Evolutionary conservation across 2,113 vertebrate genomes (phyloP).

Genomic region (Lepus europaeus): DNA sequence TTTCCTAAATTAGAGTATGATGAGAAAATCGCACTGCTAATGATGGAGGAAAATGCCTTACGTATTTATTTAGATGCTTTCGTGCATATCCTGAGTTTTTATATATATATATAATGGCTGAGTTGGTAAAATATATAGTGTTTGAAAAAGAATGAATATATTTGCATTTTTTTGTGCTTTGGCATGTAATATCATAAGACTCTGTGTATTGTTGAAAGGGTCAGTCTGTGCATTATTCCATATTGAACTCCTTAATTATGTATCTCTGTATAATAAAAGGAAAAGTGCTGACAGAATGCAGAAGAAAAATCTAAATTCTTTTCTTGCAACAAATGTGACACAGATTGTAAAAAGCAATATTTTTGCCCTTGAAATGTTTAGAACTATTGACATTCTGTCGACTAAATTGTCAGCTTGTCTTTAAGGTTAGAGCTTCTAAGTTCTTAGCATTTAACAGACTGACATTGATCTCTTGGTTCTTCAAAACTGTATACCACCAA

Average conservation of each 20-base stretch:
- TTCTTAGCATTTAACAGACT: conserved; percentile 88
- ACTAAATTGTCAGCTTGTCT: conserved; percentile 88
- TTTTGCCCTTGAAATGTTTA: conserved; percentile 95
- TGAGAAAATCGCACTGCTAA: conserved; percentile 36
- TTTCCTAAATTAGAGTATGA: not conserved
- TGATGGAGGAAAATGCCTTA: conserved; percentile 3
- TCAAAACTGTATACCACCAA: conserved; percentile 79
- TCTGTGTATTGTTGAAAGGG: conserved; percentile 52
- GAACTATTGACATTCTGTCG: conserved; percentile 91
- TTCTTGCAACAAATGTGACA: conserved; percentile 95
- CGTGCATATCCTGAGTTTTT: conserved; percentile 36
- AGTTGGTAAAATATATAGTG: conserved; percentile 42
- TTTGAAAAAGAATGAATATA: conserved; percentile 63
- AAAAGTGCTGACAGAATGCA: conserved; percentile 94
- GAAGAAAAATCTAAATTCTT: conserved; percentile 93
- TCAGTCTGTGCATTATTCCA: conserved; percentile 62
- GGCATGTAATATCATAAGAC: conserved; percentile 53
- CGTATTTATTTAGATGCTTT: conserved; percentile 29
- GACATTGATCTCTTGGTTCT: conserved; percentile 88
- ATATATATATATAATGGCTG: conserved; percentile 55
- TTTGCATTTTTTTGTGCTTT: not conserved
- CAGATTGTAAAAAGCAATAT: conserved; percentile 94
- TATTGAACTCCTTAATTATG: conserved; percentile 82
- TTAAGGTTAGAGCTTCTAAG: conserved; percentile 85
- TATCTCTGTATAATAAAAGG: conserved; percentile 79